These are phyloP conservation scores for Aviceda subcristata DNA, from an alignment of 2,113 vertebrate species.

Conservation along the genomic window DNA sequence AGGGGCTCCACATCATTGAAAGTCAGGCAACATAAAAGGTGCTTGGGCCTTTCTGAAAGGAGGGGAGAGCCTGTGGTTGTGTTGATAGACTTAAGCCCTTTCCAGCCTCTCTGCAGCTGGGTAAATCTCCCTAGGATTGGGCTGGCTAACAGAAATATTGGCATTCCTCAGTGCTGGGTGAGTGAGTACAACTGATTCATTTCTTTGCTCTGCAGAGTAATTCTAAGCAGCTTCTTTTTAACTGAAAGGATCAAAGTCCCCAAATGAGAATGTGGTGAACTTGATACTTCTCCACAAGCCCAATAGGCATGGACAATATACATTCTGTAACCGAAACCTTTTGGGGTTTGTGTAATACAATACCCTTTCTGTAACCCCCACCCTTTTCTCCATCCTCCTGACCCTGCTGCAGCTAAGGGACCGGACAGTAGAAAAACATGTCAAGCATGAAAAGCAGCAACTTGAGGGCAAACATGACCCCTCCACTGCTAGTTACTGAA, in stretches of 20 bases:
- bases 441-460: conserved; percentile 69
- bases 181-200: conserved; percentile 57
- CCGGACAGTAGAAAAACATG: conserved; percentile 68
- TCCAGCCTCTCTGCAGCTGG: conserved; percentile 56
- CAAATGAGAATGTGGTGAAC: conserved; percentile 60
- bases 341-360: conserved; percentile 66
- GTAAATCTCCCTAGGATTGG: conserved; percentile 58
- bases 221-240: conserved; percentile 60
- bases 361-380: conserved; percentile 53
- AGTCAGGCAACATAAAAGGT: conserved; percentile 22
- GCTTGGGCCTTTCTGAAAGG: conserved; percentile 8
- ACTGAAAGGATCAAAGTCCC: conserved; percentile 68
- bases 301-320: conserved; percentile 68
- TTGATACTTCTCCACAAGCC: conserved; percentile 62
- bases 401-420: conserved; percentile 52
- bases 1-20: neutral
- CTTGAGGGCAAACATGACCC: conserved; percentile 62
- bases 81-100: conserved; percentile 55
- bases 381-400: conserved; percentile 37
- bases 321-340: conserved; percentile 65
- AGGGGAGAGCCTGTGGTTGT: neutral
- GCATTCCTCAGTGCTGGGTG: conserved; percentile 54
- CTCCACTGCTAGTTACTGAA: conserved; percentile 57
- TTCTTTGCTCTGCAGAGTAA: conserved; percentile 55
- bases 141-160: conserved; percentile 57